These are phyloP conservation scores for Pammene aurita DNA, from an alignment of 2,888 invertebrate species.

Conservation along the genomic window DNA sequence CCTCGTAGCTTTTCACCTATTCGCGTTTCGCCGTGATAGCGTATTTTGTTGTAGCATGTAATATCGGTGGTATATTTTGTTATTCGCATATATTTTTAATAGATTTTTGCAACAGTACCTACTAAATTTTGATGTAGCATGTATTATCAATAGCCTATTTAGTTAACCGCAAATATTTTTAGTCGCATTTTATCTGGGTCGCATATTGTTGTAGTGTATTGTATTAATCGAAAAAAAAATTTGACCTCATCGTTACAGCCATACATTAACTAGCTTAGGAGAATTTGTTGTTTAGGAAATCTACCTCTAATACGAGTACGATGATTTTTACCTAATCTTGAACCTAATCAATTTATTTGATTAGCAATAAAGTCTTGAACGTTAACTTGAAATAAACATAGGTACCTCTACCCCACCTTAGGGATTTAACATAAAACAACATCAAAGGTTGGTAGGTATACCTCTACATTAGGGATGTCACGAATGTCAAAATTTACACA, in stretches of 20 bases:
- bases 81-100: constrained; percentile 13
- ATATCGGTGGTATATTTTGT: constrained; percentile 14
- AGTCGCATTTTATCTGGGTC: no score
- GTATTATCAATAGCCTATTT: constrained; percentile 2
- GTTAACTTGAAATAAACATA: constrained; percentile 2
- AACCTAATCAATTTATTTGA: constrained; percentile 1
- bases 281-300: constrained; percentile 5
- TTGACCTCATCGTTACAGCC: no score
- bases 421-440: constrained; percentile 5
- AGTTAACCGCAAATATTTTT: no score
- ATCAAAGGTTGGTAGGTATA: neutral
- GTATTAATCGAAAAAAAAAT: no score
- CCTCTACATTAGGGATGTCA: no score
- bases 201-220: no score
- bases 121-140: constrained; percentile 6
- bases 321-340: neutral
- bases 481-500: no score
- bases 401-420: constrained; percentile 1
- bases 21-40: constrained; percentile 6
- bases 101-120: constrained; percentile 13
- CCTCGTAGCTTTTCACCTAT: constrained; percentile 8
- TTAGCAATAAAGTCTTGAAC: neutral
- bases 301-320: constrained; percentile 4
- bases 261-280: constrained; percentile 6
- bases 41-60: constrained; percentile 14